phyloP scores from a whole-genome alignment of 2,797 vertebrate species.

The Tangara arthus region DNA sequence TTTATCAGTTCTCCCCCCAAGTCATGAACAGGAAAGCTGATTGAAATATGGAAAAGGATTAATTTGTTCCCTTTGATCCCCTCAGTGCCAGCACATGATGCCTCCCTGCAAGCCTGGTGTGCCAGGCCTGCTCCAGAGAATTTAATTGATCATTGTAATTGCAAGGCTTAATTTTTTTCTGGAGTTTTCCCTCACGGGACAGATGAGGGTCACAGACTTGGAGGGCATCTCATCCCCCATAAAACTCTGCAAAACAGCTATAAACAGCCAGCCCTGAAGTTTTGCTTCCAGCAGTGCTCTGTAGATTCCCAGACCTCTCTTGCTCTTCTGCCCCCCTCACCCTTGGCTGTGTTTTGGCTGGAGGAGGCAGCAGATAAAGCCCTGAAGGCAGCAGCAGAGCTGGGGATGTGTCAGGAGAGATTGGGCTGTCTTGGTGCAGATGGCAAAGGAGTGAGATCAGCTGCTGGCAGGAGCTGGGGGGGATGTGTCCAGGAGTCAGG shows the following conservation, averaged over 20 bases:
- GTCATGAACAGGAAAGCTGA: not conserved
- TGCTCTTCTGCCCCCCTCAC: not conserved
- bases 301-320: not conserved
- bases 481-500: not conserved
- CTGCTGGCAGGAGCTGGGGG: not conserved
- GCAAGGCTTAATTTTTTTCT: not conserved
- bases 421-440: not conserved
- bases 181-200: not conserved
- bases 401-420: slow-evolving; percentile 4
- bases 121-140: not conserved
- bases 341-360: not conserved
- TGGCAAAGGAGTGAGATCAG: slow-evolving; percentile 11
- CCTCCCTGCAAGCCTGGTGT: not conserved
- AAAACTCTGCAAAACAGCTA: not conserved
- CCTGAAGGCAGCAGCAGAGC: not conserved
- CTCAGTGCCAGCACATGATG: not conserved
- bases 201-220: not conserved
- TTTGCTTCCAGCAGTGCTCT: not conserved
- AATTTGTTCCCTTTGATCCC: not conserved
- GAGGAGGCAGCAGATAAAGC: not conserved
- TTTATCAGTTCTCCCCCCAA: not conserved
- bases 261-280: not conserved
- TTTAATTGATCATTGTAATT: not conserved
- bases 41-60: not conserved
- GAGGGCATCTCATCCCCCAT: not conserved